Base-by-base conservation (phyloP, 2,797 vertebrate species). In the Leptatherina wallacei region DNA sequence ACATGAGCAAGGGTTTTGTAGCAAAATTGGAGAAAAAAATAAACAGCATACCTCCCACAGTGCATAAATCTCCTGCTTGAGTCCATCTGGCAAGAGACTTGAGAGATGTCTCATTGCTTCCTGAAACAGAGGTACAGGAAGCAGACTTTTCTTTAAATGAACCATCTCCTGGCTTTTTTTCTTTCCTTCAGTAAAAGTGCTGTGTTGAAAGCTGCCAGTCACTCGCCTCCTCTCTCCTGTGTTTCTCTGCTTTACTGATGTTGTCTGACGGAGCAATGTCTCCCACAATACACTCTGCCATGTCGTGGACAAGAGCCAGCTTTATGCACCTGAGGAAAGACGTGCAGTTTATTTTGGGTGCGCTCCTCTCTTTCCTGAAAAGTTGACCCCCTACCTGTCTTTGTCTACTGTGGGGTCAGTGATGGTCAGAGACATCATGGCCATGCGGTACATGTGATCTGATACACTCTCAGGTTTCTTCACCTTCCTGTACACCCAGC, bases 381-480 rank as follows among this genome's bases (percentile, higher is more conserved):
- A 13, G 9, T 6, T 8, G 29, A 27, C 24, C 20, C 7, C 4
- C 16, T 8, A 30, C 98, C 96, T 95, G 86, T 98, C 95, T 84
- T 95, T 98, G 91, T 98, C 94, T 40, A 99, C 93, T 60, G 73
- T 87, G 47, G 94, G 93, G 82, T 99, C 98, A 75, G 93, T 94
- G 42, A 96, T 95, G 78, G 96, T 94, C 88, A 99, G 86, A 30
- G 98, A 96, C 97, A 99, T 98, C 84, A 99, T 32, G 0, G 98
- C 96, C 98, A 99, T 99, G 77, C 98, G 95, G 89, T 99, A 99
- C 98, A 99, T 99, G 65, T 99, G 98, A 80, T 99, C 98, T 0
- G 97, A 97, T 0, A 99, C 97, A 0, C 98, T 99, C 91, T 99
- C 98, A 0, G 98, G 98, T 22, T 95, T 87, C 47, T 93, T 83